Evolutionary conservation across 2,797 vertebrate genomes (phyloP), one percentile per base, ranked within the genome.

Genomic region (Squalus acanthias): DNA sequence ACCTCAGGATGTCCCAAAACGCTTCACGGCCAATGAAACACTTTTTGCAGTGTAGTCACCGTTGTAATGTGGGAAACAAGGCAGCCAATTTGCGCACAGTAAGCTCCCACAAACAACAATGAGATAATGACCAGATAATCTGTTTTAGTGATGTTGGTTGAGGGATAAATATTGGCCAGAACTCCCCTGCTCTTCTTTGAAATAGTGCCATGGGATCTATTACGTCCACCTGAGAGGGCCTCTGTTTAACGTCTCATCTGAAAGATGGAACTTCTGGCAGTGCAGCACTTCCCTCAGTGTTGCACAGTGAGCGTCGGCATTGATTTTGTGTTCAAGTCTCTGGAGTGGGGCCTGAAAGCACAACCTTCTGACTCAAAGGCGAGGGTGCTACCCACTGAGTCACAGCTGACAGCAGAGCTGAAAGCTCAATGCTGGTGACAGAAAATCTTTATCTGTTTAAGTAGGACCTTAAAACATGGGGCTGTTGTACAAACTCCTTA

Each of bases 381-480:
- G 9, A 13, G 13, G n/a, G 26, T 91, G 72, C 29, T 76, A 33
- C 2, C 74, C 60, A 63, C 60, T 63, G 60, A 91, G 33, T 4
- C 5, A 63, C 29, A 65, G 10, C 26, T 63, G 57, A n/a, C 53
- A 57, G 53, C 53, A 57, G 53, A 57, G 53, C 89, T 33, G 33
- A 8, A 63, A 20, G 33, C 60, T 63, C 33, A 20, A 39, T 60
- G 29, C n/a, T 60, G 12, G 29, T 63, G 60, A 92, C 60, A 63
- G 89, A 65, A 63, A 92, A 92, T 92, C 15, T 76, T 76, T 60
- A 65, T 92, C 57, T n/a, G 57, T 65, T 91, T 92, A n/a, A 92
- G 65, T 65, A 29, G 29, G 1, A 15, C 89, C 57, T n/a, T 79
- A n/a, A 76, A 79, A 79, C 15, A n/a, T 13, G 15, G 46, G 53